Evolutionary conservation across 2,113 vertebrate genomes (phyloP).

Genomic region (Plecturocebus donacophilus): DNA sequence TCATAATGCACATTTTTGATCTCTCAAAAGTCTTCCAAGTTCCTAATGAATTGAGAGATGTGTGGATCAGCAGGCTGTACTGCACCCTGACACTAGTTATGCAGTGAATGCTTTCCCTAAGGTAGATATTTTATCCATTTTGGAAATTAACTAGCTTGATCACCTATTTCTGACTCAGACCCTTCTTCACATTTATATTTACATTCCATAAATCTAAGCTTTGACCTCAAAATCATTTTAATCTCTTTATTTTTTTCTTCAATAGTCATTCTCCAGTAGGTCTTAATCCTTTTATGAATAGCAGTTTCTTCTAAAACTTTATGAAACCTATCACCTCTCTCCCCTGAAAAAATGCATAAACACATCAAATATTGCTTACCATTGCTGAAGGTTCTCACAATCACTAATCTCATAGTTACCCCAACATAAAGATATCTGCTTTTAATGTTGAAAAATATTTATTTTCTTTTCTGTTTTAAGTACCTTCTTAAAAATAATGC

Average conservation of each 20-base stretch:
- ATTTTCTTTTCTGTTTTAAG: not conserved
- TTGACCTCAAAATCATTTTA: not conserved
- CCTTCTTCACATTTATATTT: constrained; percentile 19
- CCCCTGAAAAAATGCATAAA: not conserved
- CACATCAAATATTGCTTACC: not conserved
- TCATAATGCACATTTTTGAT: not conserved
- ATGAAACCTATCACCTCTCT: not conserved
- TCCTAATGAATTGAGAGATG: not conserved
- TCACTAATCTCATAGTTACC: not conserved
- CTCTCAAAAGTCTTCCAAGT: not conserved
- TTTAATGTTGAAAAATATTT: not conserved
- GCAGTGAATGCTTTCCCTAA: not conserved
- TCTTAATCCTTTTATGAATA: not conserved
- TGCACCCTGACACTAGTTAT: not conserved
- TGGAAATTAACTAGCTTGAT: not conserved
- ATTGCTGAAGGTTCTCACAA: not conserved
- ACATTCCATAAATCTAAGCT: not conserved
- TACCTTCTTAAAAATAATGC: not conserved
- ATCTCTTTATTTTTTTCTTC: not conserved
- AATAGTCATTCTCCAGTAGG: not conserved
- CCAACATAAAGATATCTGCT: not conserved
- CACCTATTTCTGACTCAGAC: not conserved
- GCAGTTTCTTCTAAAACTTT: not conserved
- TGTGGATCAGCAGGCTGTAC: not conserved
- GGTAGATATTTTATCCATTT: not conserved